Evolutionary conservation across 2,113 vertebrate species (phyloP), one percentile per base, ranked within the genome.

Genomic region (Ochotona curzoniae): DNA sequence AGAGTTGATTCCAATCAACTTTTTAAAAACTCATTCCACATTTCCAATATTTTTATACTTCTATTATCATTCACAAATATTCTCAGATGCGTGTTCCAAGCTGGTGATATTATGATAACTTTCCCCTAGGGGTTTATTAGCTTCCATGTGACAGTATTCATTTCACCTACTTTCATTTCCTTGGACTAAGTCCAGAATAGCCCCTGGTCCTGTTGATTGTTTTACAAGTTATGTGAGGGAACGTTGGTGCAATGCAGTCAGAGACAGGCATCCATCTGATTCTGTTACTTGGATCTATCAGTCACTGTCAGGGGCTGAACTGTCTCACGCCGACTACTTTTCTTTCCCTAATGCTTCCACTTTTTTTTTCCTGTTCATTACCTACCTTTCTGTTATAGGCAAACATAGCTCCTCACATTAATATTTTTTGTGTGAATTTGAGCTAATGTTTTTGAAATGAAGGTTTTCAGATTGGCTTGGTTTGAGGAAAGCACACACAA

Each of bases 41-140:
- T 96, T 97, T 96, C 94, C 95, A 96, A 92, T 97, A 97, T 98
- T 98, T 97, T 94, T 98, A 93, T 97, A 97, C 87, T 97, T 98
- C 96, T 97, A 98, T 98, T 98, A 97, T 96, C 96, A 96, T 98
- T 98, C 97, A 98, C 97, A 98, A 97, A 98, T 98, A 98, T 98
- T 98, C 96, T 97, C 96, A 97, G 96, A 97, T 98, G 94, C 97
- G 97, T 96, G 89, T 98, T 98, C 96, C 97, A 97, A 97, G 97
- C 96, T 98, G 97, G 95, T 95, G 97, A 97, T 98, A 97, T 97
- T 98, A 98, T 96, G 91, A 97, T 97, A 98, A 98, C 97, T 97
- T 98, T 97, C 98, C 98, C 98, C 97, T 98, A 97, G 97, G 98
- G 98, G 98, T 98, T 98, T 98, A 98, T 98, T 98, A 98, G 97